Evolutionary conservation across 2,888 invertebrate species (phyloP), one percentile per base, ranked within the genome.

Genomic region (Stenolophus ochropezus): DNA sequence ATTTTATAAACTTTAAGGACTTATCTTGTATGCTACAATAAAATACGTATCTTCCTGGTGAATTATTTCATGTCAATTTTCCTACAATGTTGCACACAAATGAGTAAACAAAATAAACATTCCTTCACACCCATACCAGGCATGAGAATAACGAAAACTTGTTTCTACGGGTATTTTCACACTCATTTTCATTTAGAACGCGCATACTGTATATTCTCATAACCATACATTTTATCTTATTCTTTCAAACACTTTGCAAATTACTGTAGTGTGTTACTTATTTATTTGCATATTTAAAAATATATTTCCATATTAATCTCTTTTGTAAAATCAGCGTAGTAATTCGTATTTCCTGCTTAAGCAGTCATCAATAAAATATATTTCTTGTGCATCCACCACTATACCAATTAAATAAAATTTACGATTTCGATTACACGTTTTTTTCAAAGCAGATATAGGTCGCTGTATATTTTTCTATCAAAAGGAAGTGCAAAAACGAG

Each of bases 1-100:
- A 58, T 76, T 53, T 76, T 76, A 76, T 76, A 76, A 56, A 53
- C 53, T 76, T 42, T 27, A 56, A 53, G 25, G 16, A 58, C 58
- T 33, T 73, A 73, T 73, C 47, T 56, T 53, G 25, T 18, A 58
- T 76, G 8, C 25, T 27, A 33, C 56, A 76, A 76, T 76, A 53
- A 76, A 53, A 42, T 56, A 58, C 58, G 20, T 14, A 65, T 65
- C 65, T 65, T 65, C 65, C 65, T 65, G 65, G 65, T 65, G 65
- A 65, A 65, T 65, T 65, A 65, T 65, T 65, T 65, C 65, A 18
- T 27, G 65, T 27, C 33, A 33, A 65, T 33, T 16, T 33, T 65
- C 16, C 14, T 27, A 65, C 65, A 65, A 21, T 61, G 61, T 65
- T 65, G 65, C 14, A n/a, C 1, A 11, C n/a, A 27, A 27, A 16